Conservation (phyloP, 2,113 vertebrate genomes). For the Lophochroa leadbeateri region DNA sequence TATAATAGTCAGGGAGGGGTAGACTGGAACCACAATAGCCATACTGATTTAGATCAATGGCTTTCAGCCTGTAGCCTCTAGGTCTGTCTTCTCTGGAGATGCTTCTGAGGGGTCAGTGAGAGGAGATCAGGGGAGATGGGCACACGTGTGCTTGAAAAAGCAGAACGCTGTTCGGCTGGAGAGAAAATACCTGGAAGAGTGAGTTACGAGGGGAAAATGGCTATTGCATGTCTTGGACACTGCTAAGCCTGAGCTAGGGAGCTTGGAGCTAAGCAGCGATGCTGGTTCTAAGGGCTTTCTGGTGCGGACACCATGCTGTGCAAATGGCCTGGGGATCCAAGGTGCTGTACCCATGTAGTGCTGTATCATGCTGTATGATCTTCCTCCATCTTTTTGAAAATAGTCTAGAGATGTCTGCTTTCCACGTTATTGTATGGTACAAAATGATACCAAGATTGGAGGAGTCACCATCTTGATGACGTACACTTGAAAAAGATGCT, state of each 20-base stretch:
- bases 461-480: not conserved
- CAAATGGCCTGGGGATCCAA: not conserved
- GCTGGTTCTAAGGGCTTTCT: not conserved
- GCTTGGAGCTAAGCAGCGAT: not conserved
- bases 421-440: not conserved
- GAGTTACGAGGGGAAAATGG: not conserved
- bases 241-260: not conserved
- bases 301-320: accelerated
- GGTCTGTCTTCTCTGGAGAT: not conserved
- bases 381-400: not conserved
- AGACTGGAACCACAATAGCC: not conserved
- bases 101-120: not conserved
- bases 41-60: not conserved
- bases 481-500: not conserved
- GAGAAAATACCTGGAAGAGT: not conserved
- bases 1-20: not conserved
- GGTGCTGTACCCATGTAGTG: not conserved
- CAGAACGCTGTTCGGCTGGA: not conserved
- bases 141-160: not conserved
- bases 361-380: not conserved
- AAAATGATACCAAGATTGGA: not conserved
- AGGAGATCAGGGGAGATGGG: not conserved
- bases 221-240: not conserved
- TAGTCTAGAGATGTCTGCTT: not conserved
- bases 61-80: not conserved